Percentiles rank a stretch among this genome's conserved stretches.
phyloP scores from a whole-genome alignment of 30 jellyfish, hydroid and myxozoan species.

The Turritopsis rubra region DNA sequence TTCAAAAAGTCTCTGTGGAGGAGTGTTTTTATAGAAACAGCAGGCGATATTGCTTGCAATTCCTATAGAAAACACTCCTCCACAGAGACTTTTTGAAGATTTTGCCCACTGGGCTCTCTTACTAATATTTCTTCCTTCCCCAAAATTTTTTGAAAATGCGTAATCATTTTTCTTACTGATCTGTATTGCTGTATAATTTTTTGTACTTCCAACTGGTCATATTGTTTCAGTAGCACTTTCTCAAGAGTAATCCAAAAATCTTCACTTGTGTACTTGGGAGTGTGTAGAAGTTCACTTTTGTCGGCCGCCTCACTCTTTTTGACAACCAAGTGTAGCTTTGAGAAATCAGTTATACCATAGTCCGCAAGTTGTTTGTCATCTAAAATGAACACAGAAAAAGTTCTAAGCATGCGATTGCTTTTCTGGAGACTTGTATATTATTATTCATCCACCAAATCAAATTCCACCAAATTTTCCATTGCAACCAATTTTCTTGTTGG shows the following conservation, averaged over 20 bases:
- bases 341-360: conserved; percentile 4
- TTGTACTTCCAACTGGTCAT: conserved; percentile 9
- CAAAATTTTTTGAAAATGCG: too few relatives aligned
- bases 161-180: neutral
- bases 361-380: conserved; percentile 23
- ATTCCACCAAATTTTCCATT: too few relatives aligned
- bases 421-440: too few relatives aligned
- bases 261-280: conserved; percentile 7
- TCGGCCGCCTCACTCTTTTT: neutral
- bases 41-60: too few relatives aligned
- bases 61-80: too few relatives aligned
- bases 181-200: conserved; percentile 2
- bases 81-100: neutral
- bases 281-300: neutral
- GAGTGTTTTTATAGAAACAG: too few relatives aligned
- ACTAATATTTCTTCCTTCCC: too few relatives aligned
- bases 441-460: too few relatives aligned
- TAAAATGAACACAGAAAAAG: neutral
- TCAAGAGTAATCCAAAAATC: conserved; percentile 28
- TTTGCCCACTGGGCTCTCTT: too few relatives aligned
- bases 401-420: neutral
- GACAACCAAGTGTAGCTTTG: conserved; percentile 6
- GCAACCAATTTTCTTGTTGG: too few relatives aligned
- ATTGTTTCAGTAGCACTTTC: conserved; percentile 5
- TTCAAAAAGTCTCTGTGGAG: too few relatives aligned